phyloP scores from a whole-genome alignment of 2,888 invertebrate species.

The Chrysotoxum bicinctum region DNA sequence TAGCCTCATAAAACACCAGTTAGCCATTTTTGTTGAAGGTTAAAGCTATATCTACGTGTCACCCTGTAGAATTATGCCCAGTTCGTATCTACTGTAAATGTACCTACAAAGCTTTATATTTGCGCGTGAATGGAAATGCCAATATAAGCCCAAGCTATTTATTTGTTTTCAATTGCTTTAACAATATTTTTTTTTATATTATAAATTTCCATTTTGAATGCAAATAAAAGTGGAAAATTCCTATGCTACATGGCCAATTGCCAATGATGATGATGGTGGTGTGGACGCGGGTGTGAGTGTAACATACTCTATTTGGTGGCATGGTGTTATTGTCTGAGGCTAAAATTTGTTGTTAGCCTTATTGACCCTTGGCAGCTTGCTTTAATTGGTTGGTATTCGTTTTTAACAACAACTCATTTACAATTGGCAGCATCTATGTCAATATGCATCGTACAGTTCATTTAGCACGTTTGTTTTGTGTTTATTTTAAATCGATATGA shows the following conservation, averaged over 20 bases:
- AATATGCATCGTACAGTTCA: slow-evolving; percentile 58
- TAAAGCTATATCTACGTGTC: not conserved
- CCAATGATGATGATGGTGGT: not conserved
- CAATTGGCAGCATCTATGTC: slow-evolving; percentile 48
- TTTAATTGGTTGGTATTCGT: slow-evolving; percentile 60
- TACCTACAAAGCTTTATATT: slow-evolving; percentile 45
- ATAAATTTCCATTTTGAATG: slow-evolving; percentile 33
- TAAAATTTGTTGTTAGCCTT: slow-evolving; percentile 62
- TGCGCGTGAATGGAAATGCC: slow-evolving; percentile 67
- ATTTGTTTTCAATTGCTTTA: slow-evolving; percentile 72
- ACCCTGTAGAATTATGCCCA: slow-evolving; percentile 10
- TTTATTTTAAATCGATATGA: not conserved
- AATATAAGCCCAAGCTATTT: slow-evolving; percentile 65
- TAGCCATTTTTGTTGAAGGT: not conserved
- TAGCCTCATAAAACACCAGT: too few relatives aligned
- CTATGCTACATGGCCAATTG: slow-evolving; percentile 17
- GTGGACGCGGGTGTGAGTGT: not conserved
- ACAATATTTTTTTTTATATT: slow-evolving; percentile 43
- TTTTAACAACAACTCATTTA: slow-evolving; percentile 55
- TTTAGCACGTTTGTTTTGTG: slow-evolving; percentile 32
- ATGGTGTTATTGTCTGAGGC: slow-evolving; percentile 53
- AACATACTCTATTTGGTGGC: slow-evolving; percentile 5
- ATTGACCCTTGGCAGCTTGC: slow-evolving; percentile 59
- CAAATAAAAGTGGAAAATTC: slow-evolving; percentile 46
- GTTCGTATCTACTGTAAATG: not conserved